Base-by-base conservation (phyloP, 2,888 invertebrate genomes). In the Acrobasis suavella region DNA sequence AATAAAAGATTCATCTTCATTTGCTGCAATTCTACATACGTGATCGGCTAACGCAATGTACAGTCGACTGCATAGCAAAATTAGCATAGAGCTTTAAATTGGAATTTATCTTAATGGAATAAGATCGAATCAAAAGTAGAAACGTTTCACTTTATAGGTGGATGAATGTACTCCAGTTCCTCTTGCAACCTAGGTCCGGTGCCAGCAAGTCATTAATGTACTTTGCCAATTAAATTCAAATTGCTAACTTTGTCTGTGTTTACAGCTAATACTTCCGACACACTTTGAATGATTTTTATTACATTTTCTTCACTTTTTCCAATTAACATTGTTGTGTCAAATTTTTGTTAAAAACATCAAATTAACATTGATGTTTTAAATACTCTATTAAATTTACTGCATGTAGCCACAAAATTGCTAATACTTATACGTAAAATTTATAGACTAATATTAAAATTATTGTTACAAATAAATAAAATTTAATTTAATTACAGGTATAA, bases 151-250 rank as follows among this genome's bases (percentile, higher is more conserved):
- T 46, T 7, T 3, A 12, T 46, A 14, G 42, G 39, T n/a, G 14
- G 52, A 12, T 60, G 69, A 68, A 71, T 72, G 69, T 63, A 72
- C 63, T 68, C 65, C 67, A 68, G 71, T 73, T 79, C 75, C 75
- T 72, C 66, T 70, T 63, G 65, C 59, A 70, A 71, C 62, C 66
- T 62, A 63, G 62, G 64, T 64, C 66, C 63, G 71, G 64, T 74
- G 78, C 76, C 76, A 78, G 78, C 77, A 80, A 76, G 72, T 75
- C 74, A 77, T 80, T 80, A 77, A 70, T 74, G 73, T 72, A 73
- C 69, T 75, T 73, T 66, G 71, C 69, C 70, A 75, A 76, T 76
- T 76, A 73, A 70, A 72, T 73, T 68, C 65, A 63, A 70, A 71
- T 65, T 50, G 54, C 42, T n/a, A 62, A 64, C 52, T 69, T 67